These are phyloP conservation scores for Melitaea athalia DNA, from an alignment of 2,888 invertebrate genomes.

Conservation along the genomic window DNA sequence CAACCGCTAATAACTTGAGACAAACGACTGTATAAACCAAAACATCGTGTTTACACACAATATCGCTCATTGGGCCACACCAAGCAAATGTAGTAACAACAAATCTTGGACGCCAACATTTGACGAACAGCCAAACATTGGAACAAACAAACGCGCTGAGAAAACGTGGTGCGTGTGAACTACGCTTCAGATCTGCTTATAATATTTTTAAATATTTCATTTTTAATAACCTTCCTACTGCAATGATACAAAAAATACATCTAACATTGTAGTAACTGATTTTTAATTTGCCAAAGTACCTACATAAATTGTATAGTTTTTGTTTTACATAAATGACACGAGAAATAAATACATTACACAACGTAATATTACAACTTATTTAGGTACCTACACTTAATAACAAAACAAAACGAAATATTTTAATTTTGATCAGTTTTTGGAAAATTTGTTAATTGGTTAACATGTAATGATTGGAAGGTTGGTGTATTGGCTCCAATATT, in stretches of 20 bases:
- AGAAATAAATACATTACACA: too few species aligned
- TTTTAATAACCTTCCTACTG: too few species aligned
- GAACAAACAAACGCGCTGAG: slow-evolving; percentile 10
- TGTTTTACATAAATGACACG: too few species aligned
- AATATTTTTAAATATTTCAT: neutral
- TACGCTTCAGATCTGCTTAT: neutral
- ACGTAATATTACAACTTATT: too few species aligned
- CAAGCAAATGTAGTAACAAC: slow-evolving; percentile 47
- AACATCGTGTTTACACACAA: slow-evolving; percentile 71
- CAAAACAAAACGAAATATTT: neutral
- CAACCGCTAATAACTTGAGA: slow-evolving; percentile 42
- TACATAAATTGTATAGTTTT: too few species aligned
- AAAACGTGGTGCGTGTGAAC: slow-evolving; percentile 27
- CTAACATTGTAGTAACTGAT: too few species aligned
- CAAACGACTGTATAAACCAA: slow-evolving; percentile 44
- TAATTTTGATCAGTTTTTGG: neutral
- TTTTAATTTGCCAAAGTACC: too few species aligned
- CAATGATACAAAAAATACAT: too few species aligned
- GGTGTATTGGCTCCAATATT: slow-evolving; percentile 43
- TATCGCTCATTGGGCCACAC: slow-evolving; percentile 71
- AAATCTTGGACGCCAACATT: slow-evolving; percentile 34
- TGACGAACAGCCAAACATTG: slow-evolving; percentile 30
- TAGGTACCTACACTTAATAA: too few species aligned
- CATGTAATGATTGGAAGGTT: slow-evolving; percentile 21
- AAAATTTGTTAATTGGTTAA: too few species aligned